Base-by-base conservation (phyloP, 1,140 invertebrate genomes). In the Frieseomelitta varia region DNA sequence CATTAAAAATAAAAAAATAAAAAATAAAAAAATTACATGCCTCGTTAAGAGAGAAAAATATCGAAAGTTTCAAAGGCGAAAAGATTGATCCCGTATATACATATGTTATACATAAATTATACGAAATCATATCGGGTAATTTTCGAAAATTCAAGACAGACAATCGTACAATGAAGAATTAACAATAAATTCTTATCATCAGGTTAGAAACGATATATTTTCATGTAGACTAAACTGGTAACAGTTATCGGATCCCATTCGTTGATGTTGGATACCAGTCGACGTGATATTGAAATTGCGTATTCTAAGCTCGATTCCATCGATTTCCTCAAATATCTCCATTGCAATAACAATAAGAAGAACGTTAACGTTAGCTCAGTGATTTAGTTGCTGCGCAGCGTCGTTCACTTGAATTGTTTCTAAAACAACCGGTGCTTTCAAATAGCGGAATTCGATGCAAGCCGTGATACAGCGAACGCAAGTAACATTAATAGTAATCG, bases 301-400 rank as follows among this genome's bases (percentile, higher is more conserved):
- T 27, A 77, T 65, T 34, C 81, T n/a, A 15, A 21, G 34, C 80
- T 76, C 80, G 80, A 77, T 68, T 68, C 30, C 73, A 58, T 82
- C 51, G 63, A 82, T 82, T 82, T 68, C 19, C 81, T 39, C 30
- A 30, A 68, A 56, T 39, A 53, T 79, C 77, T 55, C 51, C 51
- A 19, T 34, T 30, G 21, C 53, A 68, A n/a, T 76, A 68, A 76
- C 81, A 82, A 77, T 82, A 77, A 82, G 53, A 30, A 55, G 53
- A 82, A 68, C 73, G 51, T n/a, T 68, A 76, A 39, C 56, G 63
- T 39, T 77, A 58, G 53, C 68, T 68, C 11, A 4, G 1, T 55
- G 61, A 68, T 82, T 77, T 55, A 67, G 19, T 12, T 68, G 1
- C 55, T n/a, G 69, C 55, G 21, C 53, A n/a, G n/a, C 47, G 15